These are phyloP conservation scores for Plestiodon gilberti DNA, from an alignment of 2,113 vertebrate species.

Conservation along the genomic window DNA sequence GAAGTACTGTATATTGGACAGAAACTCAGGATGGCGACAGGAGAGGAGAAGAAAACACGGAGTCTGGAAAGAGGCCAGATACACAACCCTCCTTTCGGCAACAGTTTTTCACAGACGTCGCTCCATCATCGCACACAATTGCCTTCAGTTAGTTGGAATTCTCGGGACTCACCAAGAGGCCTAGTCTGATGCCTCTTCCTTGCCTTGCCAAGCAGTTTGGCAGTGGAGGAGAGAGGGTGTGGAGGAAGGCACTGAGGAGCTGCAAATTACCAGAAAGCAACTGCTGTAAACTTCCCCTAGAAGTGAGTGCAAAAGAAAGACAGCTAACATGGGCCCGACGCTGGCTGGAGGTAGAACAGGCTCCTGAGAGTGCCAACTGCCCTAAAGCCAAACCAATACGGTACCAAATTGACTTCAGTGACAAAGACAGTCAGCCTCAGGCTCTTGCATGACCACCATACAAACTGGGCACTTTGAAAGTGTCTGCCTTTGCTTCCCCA, in stretches of 20 bases:
- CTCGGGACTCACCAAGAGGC: neutral
- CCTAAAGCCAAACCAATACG: neutral
- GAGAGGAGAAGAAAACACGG: neutral
- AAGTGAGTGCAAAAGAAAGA: neutral
- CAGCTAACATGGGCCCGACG: neutral
- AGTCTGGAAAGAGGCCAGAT: neutral
- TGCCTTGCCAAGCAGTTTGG: neutral
- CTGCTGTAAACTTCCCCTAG: neutral
- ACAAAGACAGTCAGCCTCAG: neutral
- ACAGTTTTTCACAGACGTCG: rapidly evolving
- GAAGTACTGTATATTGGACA: neutral
- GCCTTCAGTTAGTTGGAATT: neutral
- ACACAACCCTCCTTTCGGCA: rapidly evolving
- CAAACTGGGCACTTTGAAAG: neutral
- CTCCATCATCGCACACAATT: neutral
- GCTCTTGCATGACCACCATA: neutral
- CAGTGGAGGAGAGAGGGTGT: neutral
- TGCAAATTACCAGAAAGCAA: neutral
- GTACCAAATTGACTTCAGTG: neutral
- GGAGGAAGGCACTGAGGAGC: neutral
- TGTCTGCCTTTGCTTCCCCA: neutral
- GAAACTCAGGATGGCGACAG: neutral
- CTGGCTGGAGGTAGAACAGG: neutral
- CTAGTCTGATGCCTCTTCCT: neutral
- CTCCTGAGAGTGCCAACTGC: neutral